Base-by-base conservation (phyloP, 2,113 vertebrate genomes). In the Amblyopsis rosae region DNA sequence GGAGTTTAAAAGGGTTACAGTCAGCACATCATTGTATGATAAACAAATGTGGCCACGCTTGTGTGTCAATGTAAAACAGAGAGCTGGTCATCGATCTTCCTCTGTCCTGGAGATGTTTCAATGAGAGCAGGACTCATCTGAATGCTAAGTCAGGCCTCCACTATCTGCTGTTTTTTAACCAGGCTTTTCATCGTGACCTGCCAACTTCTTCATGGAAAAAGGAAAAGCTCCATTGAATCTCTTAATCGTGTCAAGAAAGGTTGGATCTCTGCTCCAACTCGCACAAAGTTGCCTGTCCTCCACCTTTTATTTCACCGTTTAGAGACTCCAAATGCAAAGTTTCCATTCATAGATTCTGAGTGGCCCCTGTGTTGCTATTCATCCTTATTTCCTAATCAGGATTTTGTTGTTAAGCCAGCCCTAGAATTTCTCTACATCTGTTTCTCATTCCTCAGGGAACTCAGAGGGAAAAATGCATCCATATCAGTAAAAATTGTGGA, bases 361-460 rank as follows among this genome's bases (percentile, higher is more conserved):
- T 3, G 54, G 16, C 56, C 71, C 65, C 62, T 41, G 53, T 62
- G 65, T 74, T 80, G 65, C 76, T 76, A 75, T 72, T 85, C 69
- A 79, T 53, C 55, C 70, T 50, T 69, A 74, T 59, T 61, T 67
- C 56, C 77, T 73, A 66, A 83, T 86, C 78, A 78, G 41, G 54
- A 41, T 59, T 12, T 70, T 63, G 72, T 55, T 77, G 72, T 81
- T 84, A 62, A 61, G 65, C 63, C 56, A 74, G 67, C 6, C 12
- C 64, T 72, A 45, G 70, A 19, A 65, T 82, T 87, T 73, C 68
- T 49, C 50, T 87, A 77, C 84, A 91, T 90, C 82, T 89, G 87
- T 76, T 89, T 88, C 73, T 82, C 66, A 86, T 90, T 90, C 70
- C 65, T 77, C 2, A 10, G 57, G 41, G 72, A 60, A 62, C 65